Conservation (phyloP, 2,888 invertebrate genomes). For the Chelonus formosanus region DNA sequence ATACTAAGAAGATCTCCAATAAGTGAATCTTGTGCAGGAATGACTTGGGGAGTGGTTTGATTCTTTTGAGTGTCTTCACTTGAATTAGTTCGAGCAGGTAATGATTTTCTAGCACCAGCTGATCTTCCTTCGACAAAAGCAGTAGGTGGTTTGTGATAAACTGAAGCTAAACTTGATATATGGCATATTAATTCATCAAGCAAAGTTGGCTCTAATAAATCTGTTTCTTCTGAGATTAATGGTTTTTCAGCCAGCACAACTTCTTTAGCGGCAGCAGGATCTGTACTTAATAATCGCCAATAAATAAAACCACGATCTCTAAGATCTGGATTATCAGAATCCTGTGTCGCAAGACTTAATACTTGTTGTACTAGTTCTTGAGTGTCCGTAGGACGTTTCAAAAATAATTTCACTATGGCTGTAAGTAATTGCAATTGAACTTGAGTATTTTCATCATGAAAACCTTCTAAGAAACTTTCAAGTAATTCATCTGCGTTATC, state of each 20-base stretch:
- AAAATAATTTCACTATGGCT: constrained; percentile 97
- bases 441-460: constrained; percentile 96
- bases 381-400: constrained; percentile 97
- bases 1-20: constrained; percentile 97
- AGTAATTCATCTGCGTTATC: constrained; percentile 98
- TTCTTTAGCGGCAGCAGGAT: constrained; percentile 99
- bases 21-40: constrained; percentile 86
- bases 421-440: constrained; percentile 96
- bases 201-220: constrained; percentile 94
- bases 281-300: constrained; percentile 97
- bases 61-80: constrained; percentile 53
- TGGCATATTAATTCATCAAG: constrained; percentile 98
- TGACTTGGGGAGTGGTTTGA: constrained; percentile 67
- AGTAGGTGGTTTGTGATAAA: constrained; percentile 98
- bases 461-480: constrained; percentile 97
- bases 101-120: constrained; percentile 80
- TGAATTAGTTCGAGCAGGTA: constrained; percentile 71
- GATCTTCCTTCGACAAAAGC: constrained; percentile 95
- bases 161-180: constrained; percentile 96
- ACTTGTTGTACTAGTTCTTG: constrained; percentile 98
- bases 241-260: constrained; percentile 99
- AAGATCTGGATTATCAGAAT: constrained; percentile 98
- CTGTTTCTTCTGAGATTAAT: constrained; percentile 98
- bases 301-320: constrained; percentile 99
- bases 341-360: constrained; percentile 86